Conservation (phyloP, 2,888 invertebrate genomes). For the Athetis lepigone region DNA sequence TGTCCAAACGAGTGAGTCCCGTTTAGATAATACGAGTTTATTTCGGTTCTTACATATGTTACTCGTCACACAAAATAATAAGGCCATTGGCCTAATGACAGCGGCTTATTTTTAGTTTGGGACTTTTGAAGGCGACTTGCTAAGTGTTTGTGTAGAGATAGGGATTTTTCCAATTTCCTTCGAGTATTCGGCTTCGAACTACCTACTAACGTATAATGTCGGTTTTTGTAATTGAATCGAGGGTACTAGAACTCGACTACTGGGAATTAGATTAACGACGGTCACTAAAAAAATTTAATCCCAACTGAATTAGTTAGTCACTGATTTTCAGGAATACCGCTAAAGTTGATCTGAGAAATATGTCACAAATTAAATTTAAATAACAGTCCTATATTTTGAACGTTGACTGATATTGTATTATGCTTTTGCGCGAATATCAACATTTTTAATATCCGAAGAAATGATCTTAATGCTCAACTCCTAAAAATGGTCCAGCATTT, state of each 20-base stretch:
- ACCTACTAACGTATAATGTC: neutral
- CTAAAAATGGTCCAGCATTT: too few species aligned
- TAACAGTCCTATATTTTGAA: neutral
- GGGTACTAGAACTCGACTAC: constrained; percentile 39
- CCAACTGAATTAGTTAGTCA: constrained; percentile 28
- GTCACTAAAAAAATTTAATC: constrained; percentile 24
- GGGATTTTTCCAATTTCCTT: constrained; percentile 64
- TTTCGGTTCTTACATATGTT: constrained; percentile 88
- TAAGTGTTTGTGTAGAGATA: constrained; percentile 71
- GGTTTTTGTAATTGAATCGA: constrained; percentile 37
- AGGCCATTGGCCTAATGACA: constrained; percentile 90
- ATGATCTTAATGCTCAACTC: too few species aligned
- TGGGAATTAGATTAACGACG: constrained; percentile 42
- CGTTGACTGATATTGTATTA: neutral
- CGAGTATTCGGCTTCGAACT: constrained; percentile 41
- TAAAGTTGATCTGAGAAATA: neutral
- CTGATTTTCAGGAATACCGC: constrained; percentile 19
- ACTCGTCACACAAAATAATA: constrained; percentile 89
- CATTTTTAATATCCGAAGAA: neutral
- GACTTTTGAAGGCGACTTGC: constrained; percentile 81
- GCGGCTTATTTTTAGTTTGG: constrained; percentile 80
- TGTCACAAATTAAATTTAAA: neutral
- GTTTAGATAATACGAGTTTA: constrained; percentile 88
- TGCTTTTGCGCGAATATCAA: neutral
- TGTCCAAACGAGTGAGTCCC: constrained; percentile 79